These are phyloP conservation scores for Globia sparganii DNA, from an alignment of 2,888 invertebrate genomes.

Conservation along the genomic window DNA sequence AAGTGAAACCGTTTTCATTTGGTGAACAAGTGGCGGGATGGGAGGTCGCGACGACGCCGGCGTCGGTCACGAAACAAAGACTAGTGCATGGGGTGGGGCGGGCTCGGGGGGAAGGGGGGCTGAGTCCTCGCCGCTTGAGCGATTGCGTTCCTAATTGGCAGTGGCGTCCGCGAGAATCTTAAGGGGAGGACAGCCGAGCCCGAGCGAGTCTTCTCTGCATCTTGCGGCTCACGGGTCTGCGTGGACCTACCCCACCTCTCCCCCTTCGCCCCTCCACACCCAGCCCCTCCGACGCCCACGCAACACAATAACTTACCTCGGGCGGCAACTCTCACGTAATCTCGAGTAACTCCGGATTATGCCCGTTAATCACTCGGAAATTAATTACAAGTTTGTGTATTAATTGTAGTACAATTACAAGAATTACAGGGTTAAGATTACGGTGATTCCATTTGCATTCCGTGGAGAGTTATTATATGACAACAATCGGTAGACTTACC, in stretches of 20 bases:
- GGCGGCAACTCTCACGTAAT: slow-evolving; percentile 87
- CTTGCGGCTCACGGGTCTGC: slow-evolving; percentile 77
- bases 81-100: slow-evolving; percentile 76
- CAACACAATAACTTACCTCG: slow-evolving; percentile 88
- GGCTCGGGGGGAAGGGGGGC: slow-evolving; percentile 71
- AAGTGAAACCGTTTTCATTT: slow-evolving; percentile 89
- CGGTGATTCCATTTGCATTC: slow-evolving; percentile 58
- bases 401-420: slow-evolving; percentile 89
- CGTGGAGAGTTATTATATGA: slow-evolving; percentile 40
- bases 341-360: slow-evolving; percentile 90
- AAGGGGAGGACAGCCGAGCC: slow-evolving; percentile 88
- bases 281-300: slow-evolving; percentile 77
- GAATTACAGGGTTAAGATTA: slow-evolving; percentile 81
- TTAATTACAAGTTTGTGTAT: slow-evolving; percentile 90
- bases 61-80: slow-evolving; percentile 85
- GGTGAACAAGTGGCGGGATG: slow-evolving; percentile 82
- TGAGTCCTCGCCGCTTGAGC: slow-evolving; percentile 86
- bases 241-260: slow-evolving; percentile 79
- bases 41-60: slow-evolving; percentile 76
- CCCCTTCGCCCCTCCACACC: slow-evolving; percentile 62
- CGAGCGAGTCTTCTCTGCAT: slow-evolving; percentile 85
- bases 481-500: slow-evolving; percentile 28
- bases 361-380: slow-evolving; percentile 90
- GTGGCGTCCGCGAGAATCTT: slow-evolving; percentile 91
- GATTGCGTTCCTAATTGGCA: slow-evolving; percentile 91